Evolutionary conservation across 2,113 vertebrate species (phyloP).

Genomic region (Hydrochoerus hydrochaeris): DNA sequence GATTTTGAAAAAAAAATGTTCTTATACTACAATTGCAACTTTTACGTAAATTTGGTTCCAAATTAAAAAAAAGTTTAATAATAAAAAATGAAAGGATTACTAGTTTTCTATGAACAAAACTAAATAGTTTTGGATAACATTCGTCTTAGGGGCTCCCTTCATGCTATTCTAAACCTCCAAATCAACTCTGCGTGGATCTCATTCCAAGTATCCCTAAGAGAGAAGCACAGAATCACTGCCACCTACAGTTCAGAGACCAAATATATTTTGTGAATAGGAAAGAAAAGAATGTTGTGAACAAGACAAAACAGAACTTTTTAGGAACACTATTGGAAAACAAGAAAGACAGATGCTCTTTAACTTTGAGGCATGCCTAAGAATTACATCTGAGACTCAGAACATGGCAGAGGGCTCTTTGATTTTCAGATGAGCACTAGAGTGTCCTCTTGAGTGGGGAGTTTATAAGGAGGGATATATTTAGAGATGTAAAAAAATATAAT

Average conservation of each 20-base stretch:
- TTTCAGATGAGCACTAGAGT: neutral
- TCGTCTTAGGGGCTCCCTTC: neutral
- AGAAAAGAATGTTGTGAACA: neutral
- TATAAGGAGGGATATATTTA: neutral
- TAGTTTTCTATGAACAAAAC: neutral
- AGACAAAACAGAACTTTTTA: neutral
- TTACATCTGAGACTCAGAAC: neutral
- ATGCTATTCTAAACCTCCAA: neutral
- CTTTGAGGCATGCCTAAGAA: neutral
- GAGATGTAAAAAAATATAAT: neutral
- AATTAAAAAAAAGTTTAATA: slow-evolving; percentile 15
- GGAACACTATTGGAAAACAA: neutral
- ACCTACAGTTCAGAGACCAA: slow-evolving; percentile 41
- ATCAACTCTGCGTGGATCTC: neutral
- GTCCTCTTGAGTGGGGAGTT: neutral
- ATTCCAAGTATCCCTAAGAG: fast-evolving
- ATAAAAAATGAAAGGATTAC: neutral
- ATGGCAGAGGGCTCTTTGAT: neutral
- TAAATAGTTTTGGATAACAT: neutral
- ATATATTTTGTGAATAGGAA: neutral
- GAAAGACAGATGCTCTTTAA: neutral
- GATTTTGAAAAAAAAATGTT: neutral
- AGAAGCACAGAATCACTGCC: slow-evolving; percentile 46
- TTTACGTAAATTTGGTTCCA: slow-evolving; percentile 21
- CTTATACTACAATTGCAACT: neutral